A percentile compares a stretch with the other conserved stretches of the same genome.
Conservation (phyloP, 1,140 invertebrate genomes). For the Ylistrum balloti region DNA sequence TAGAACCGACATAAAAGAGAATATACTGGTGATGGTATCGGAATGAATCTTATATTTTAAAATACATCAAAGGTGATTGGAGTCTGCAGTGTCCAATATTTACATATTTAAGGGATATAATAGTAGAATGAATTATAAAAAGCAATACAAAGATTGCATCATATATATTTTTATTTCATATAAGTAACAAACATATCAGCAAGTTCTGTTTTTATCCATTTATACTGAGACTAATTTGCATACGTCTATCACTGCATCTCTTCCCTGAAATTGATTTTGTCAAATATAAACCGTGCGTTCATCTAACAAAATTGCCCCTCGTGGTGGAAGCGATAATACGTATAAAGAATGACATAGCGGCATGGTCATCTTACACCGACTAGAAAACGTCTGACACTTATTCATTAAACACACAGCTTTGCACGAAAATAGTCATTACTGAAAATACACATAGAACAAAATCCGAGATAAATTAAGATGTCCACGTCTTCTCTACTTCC, state of each 20-base stretch:
- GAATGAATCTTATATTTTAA: no score
- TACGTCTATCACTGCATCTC: not conserved
- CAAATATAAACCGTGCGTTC: not conserved
- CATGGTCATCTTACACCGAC: not conserved
- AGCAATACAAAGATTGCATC: no score
- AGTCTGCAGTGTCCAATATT: no score
- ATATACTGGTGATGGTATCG: no score
- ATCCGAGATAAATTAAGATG: not conserved
- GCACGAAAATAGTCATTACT: conserved; percentile 25
- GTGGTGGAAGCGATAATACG: not conserved
- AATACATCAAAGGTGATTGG: no score
- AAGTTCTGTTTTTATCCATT: no score
- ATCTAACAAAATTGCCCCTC: not conserved
- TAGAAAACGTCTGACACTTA: conserved; percentile 1
- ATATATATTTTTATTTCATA: no score
- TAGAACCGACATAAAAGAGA: no score
- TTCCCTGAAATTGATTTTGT: not conserved
- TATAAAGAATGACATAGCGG: not conserved
- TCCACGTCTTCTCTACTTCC: not conserved
- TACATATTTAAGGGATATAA: no score
- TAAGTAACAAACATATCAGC: no score
- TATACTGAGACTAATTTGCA: not conserved
- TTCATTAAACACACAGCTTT: conserved; percentile 20
- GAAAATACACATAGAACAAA: not conserved
- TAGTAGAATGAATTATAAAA: no score